phyloP scores from a whole-genome alignment of 2,113 vertebrate genomes.

The Engraulis encrasicolus region DNA sequence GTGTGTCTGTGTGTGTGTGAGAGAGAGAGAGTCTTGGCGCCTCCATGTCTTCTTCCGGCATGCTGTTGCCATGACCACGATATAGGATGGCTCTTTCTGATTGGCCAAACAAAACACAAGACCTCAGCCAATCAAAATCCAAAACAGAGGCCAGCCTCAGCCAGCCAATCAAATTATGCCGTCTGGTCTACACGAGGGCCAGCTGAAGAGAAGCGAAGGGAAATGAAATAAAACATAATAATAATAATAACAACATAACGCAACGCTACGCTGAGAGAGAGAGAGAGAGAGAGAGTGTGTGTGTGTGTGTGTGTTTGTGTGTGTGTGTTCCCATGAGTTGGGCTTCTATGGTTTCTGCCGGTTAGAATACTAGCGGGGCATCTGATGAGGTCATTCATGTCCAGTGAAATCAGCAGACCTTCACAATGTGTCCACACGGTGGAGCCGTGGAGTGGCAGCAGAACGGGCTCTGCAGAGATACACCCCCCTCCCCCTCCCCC shows the following conservation, averaged over 20 bases:
- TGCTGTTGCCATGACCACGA: background rate
- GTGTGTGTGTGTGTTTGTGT: background rate
- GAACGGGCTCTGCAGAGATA: too few species aligned
- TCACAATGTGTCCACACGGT: background rate
- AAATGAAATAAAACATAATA: background rate
- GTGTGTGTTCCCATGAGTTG: background rate
- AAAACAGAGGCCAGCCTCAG: too few species aligned
- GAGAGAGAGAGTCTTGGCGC: too few species aligned
- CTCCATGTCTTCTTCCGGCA: background rate
- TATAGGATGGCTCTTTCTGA: slow-evolving; percentile 17
- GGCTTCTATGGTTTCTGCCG: background rate
- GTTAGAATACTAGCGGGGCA: background rate
- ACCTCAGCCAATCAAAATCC: background rate
- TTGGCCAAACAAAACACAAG: background rate
- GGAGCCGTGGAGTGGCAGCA: background rate
- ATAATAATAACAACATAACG: too few species aligned
- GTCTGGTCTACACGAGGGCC: background rate
- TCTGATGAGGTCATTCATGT: background rate
- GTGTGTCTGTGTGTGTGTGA: background rate
- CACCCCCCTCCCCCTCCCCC: background rate
- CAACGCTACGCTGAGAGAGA: too few species aligned
- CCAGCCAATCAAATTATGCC: background rate
- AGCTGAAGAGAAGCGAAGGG: background rate
- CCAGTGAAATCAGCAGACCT: background rate
- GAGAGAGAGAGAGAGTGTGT: background rate